Evolutionary conservation across 92 coral and sea anemone genomes (phyloP).

Genomic region (Epizoanthus stellaris): DNA sequence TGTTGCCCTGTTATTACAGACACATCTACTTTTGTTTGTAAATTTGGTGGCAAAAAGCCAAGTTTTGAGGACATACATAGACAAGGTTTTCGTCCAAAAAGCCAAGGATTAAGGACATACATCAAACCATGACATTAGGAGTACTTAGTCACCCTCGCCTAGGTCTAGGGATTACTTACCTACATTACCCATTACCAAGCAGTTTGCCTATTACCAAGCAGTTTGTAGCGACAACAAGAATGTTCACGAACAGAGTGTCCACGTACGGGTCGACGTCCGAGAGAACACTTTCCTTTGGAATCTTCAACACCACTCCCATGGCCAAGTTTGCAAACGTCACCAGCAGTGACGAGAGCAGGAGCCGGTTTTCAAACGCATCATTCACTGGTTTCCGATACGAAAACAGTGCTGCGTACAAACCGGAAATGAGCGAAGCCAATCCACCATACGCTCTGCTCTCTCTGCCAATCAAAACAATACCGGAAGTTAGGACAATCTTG

Average conservation of each 20-base stretch:
- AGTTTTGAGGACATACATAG: too few species aligned
- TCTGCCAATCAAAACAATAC: slow-evolving; percentile 60
- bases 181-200: too few species aligned
- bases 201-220: slow-evolving; percentile 49
- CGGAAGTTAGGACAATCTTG: slow-evolving; percentile 65
- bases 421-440: slow-evolving; percentile 61
- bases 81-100: too few species aligned
- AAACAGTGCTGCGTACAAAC: slow-evolving; percentile 62
- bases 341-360: slow-evolving; percentile 57
- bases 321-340: slow-evolving; percentile 62
- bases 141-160: too few species aligned
- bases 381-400: slow-evolving; percentile 61
- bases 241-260: slow-evolving; percentile 52
- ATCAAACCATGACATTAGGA: too few species aligned
- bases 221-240: slow-evolving; percentile 61
- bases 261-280: slow-evolving; percentile 38
- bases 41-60: too few species aligned
- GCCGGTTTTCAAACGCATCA: slow-evolving; percentile 66
- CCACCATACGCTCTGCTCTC: slow-evolving; percentile 66
- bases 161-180: slow-evolving; percentile 18
- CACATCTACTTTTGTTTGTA: too few species aligned
- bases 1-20: too few species aligned
- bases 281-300: slow-evolving; percentile 53
- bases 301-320: slow-evolving; percentile 63
- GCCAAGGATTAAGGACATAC: too few species aligned